Conservation (phyloP, 2,113 vertebrate genomes). For the Pelodiscus sinensis region DNA sequence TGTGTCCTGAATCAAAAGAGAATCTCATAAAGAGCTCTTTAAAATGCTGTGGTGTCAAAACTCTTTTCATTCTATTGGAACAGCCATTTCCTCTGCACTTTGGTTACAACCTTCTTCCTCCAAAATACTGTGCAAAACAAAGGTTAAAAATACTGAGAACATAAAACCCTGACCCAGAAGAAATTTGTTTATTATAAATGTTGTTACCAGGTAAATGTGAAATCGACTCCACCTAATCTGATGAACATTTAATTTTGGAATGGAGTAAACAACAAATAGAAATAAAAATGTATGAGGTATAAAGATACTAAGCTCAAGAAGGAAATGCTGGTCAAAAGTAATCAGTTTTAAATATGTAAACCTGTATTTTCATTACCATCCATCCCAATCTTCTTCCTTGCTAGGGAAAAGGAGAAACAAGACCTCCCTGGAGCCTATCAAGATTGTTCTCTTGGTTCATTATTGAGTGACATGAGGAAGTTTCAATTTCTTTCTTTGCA, state of each 20-base stretch:
- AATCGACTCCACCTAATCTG: background rate
- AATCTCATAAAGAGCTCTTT: constrained; percentile 12
- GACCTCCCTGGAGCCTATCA: background rate
- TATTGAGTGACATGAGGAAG: background rate
- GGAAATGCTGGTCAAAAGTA: background rate
- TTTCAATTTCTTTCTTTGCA: background rate
- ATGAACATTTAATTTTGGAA: constrained; percentile 6
- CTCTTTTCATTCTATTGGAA: background rate
- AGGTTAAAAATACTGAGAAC: background rate
- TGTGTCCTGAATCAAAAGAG: constrained; percentile 33
- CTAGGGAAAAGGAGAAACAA: background rate
- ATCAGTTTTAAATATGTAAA: background rate
- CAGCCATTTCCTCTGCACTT: background rate
- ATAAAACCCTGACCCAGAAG: background rate
- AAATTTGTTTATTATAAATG: background rate
- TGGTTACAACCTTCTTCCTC: background rate
- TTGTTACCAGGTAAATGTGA: background rate
- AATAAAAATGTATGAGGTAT: background rate
- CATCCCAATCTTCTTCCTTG: background rate
- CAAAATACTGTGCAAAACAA: background rate
- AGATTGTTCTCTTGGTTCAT: background rate
- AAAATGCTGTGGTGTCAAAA: constrained; percentile 6
- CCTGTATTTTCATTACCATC: background rate
- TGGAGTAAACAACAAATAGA: background rate
- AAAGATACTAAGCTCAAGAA: constrained; percentile 12